A percentile compares a stretch with the other conserved stretches of the same genome.
Evolutionary conservation across 2,888 invertebrate species (phyloP).

Genomic region (Podabrus alpinus): DNA sequence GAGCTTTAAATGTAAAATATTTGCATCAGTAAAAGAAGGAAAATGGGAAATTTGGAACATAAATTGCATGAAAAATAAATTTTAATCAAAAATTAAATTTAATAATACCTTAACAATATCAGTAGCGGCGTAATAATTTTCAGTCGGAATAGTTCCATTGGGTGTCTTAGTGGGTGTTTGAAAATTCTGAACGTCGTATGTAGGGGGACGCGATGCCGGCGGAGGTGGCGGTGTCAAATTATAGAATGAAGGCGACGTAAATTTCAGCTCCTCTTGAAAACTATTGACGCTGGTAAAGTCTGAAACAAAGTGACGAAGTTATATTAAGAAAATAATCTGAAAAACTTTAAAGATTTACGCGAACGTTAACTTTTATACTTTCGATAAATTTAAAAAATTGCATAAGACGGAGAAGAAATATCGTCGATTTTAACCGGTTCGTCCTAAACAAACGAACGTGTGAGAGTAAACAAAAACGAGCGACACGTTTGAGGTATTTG

Average conservation of each 20-base stretch:
- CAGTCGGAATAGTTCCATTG: slow-evolving; percentile 42
- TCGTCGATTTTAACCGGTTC: neutral
- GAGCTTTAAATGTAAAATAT: neutral
- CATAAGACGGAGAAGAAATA: neutral
- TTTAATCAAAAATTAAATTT: slow-evolving; percentile 3
- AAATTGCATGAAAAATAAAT: neutral
- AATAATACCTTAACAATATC: slow-evolving; percentile 71
- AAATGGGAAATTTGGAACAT: neutral
- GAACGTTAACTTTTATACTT: neutral
- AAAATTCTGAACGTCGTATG: slow-evolving; percentile 56
- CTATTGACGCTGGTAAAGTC: slow-evolving; percentile 63
- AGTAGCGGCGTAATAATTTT: slow-evolving; percentile 78
- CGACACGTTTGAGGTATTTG: slow-evolving; percentile 26
- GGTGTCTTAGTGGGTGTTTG: slow-evolving; percentile 48
- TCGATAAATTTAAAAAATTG: neutral
- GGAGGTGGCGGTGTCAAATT: slow-evolving; percentile 59
- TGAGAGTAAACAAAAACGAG: slow-evolving; percentile 17
- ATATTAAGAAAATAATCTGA: neutral
- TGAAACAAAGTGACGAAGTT: slow-evolving; percentile 43
- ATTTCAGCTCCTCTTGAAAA: slow-evolving; percentile 61
- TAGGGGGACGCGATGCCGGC: slow-evolving; percentile 55
- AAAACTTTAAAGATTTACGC: slow-evolving; percentile 1
- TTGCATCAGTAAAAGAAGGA: neutral
- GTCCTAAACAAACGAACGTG: slow-evolving; percentile 3
- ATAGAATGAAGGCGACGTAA: slow-evolving; percentile 60